Evolutionary conservation across 2,113 vertebrate species (phyloP), one percentile per base, ranked within the genome.

Genomic region (Pitta sordida): DNA sequence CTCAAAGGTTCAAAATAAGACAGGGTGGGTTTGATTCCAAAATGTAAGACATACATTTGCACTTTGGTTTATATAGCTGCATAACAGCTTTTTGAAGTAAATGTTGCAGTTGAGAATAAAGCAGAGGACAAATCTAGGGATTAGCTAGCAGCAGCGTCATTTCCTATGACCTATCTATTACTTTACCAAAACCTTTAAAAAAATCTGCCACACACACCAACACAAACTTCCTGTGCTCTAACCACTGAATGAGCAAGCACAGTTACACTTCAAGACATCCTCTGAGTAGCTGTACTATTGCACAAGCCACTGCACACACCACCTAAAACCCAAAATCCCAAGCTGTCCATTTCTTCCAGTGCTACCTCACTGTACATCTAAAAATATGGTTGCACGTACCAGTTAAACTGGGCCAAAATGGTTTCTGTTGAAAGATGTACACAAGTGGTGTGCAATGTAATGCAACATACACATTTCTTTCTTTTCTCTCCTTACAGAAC

Each of bases 81-180:
- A 0, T 43, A 77, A 70, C 17, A 71, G 64, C 52, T 49, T 92
- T 83, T 80, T 78, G 1, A 86, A 94, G 67, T 71, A 95, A 96
- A 92, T 65, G 68, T 17, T 60, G n/a, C 71, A 37, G 29, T 95
- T 96, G 9, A 86, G 70, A 93, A 71, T 77, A 90, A 90, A 91
- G 88, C 41, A 78, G 62, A 81, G 63, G 70, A 81, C 62, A 91
- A 94, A 87, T 30, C 65, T 52, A 74, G 79, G 91, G 94, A 96
- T 95, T 90, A 96, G 68, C 83, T 67, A 75, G 84, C 73, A 87
- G 65, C 39, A 84, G 67, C 56, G 39, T 96, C 91, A 97, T 96
- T 96, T 97, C 96, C 95, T 90, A 89, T 96, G 95, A 97, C 76
- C 75, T 78, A 90, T 56, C 74, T 89, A 78, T 90, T 96, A 83